A percentile compares a stretch with the other conserved stretches of the same genome.
These are phyloP conservation scores for Empidonax traillii DNA, from an alignment of 2,113 vertebrate species.

Conservation along the genomic window DNA sequence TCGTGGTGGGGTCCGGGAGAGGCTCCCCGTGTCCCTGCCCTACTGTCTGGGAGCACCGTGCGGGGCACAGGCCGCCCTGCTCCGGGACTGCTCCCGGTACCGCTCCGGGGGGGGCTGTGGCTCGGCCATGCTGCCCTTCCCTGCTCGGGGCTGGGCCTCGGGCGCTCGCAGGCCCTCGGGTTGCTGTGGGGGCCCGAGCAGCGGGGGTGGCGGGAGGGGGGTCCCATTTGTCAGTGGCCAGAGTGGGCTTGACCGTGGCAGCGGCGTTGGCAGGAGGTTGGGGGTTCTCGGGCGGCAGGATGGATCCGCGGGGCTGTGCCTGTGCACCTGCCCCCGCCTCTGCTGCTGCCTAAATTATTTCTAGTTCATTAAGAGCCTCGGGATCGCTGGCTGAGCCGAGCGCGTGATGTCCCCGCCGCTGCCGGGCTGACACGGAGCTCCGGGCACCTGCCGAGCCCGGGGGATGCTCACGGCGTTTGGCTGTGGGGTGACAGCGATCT, in stretches of 20 bases:
- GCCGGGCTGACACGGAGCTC: background rate
- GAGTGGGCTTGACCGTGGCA: background rate
- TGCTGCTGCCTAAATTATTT: background rate
- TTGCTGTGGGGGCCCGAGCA: too few relatives aligned
- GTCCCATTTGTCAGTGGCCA: background rate
- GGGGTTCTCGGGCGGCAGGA: background rate
- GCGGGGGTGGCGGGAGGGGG: too few relatives aligned
- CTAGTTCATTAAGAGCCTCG: background rate
- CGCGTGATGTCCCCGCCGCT: background rate
- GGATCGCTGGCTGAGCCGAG: background rate
- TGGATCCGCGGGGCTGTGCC: accelerated
- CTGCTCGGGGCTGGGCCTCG: background rate
- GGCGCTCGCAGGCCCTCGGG: background rate
- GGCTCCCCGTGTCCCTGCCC: too few relatives aligned
- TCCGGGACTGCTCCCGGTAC: too few relatives aligned
- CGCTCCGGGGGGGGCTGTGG: too few relatives aligned
- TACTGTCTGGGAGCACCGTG: background rate
- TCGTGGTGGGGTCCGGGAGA: too few relatives aligned
- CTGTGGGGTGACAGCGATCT: background rate
- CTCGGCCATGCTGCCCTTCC: too few relatives aligned
- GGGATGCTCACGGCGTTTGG: background rate
- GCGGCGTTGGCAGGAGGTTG: accelerated
- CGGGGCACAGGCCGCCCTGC: background rate
- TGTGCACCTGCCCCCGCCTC: background rate
- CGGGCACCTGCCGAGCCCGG: background rate